A percentile compares a stretch with the other conserved stretches of the same genome.
Evolutionary conservation across 1,140 invertebrate species (phyloP).

Genomic region (Drosophila quadrilineata): DNA sequence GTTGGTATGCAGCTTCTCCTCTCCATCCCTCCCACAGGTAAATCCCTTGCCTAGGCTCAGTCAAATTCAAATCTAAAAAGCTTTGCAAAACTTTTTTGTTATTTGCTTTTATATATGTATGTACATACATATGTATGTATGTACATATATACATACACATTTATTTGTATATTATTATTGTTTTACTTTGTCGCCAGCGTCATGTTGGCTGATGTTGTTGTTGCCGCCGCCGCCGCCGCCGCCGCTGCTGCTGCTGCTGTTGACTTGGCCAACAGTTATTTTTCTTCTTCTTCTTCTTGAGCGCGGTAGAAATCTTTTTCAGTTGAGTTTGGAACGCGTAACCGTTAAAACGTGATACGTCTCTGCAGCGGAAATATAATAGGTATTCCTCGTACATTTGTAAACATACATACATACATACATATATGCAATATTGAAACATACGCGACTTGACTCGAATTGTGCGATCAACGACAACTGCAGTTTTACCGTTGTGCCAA

Average conservation of each 20-base stretch:
- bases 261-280: constrained; percentile 6
- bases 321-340: constrained; percentile 80
- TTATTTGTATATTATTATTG: constrained; percentile 5
- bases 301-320: constrained; percentile 78
- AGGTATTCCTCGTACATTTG: not conserved
- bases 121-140: no score
- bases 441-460: no score
- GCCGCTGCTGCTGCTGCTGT: not conserved
- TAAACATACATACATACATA: no score
- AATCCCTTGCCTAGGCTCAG: constrained; percentile 11
- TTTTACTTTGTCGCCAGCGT: constrained; percentile 25
- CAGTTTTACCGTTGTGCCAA: not conserved
- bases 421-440: no score
- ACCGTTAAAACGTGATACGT: constrained; percentile 71
- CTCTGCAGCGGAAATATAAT: constrained; percentile 56
- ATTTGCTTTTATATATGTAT: constrained; percentile 9
- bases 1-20: not conserved
- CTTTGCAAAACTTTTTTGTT: constrained; percentile 76
- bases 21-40: not conserved
- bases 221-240: constrained; percentile 15
- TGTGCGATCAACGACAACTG: no score
- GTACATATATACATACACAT: no score
- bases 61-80: constrained; percentile 37
- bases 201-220: constrained; percentile 29
- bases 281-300: constrained; percentile 69